Evolutionary conservation across 2,797 vertebrate genomes (phyloP).

Genomic region (Tauraco hartlaubi): DNA sequence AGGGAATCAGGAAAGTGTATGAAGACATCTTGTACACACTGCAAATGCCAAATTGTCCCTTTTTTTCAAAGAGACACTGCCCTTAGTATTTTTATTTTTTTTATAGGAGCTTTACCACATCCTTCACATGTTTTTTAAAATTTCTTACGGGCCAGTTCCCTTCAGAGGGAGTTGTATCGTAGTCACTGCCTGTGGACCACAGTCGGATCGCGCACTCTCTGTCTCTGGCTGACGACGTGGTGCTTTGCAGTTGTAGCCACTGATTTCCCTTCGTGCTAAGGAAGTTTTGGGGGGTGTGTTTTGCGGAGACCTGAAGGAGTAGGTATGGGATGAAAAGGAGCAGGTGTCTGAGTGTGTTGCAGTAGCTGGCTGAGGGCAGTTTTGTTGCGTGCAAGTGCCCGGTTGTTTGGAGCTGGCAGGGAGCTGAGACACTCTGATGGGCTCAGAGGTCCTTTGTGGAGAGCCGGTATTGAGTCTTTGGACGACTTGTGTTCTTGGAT

Average conservation of each 20-base stretch:
- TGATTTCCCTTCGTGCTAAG: background rate
- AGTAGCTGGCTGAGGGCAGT: background rate
- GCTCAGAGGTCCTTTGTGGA: background rate
- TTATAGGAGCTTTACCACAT: background rate
- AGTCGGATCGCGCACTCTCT: rapidly evolving
- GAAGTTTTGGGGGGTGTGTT: background rate
- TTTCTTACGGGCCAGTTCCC: rapidly evolving
- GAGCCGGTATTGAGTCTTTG: background rate
- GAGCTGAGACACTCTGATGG: background rate
- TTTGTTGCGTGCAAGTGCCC: background rate
- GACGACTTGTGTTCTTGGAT: constrained; percentile 5
- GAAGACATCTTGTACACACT: constrained; percentile 65
- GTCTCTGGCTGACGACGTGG: background rate
- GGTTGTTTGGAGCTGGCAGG: background rate
- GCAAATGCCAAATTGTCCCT: constrained; percentile 65
- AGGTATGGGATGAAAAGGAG: background rate
- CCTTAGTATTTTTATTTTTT: background rate
- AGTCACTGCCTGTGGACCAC: background rate
- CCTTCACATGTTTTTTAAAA: background rate
- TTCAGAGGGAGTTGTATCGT: background rate
- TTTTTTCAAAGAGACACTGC: background rate
- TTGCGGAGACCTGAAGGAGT: background rate
- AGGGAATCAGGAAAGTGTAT: constrained; percentile 64
- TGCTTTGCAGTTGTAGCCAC: background rate
- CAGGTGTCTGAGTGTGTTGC: background rate